Evolutionary conservation across 2,888 invertebrate species (phyloP).

Genomic region (Empis livida): DNA sequence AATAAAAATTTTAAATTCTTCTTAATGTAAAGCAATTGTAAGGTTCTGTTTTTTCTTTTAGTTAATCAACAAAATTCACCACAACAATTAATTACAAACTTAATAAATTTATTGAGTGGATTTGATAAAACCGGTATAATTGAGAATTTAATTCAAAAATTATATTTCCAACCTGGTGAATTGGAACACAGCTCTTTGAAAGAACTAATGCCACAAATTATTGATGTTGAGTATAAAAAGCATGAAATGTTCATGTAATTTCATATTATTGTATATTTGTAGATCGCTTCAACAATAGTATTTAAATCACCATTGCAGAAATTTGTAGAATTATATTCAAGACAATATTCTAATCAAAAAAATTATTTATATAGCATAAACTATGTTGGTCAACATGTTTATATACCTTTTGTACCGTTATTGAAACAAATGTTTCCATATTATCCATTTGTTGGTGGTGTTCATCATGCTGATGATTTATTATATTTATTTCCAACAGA

Average conservation of each 20-base stretch:
- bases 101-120: too few relatives aligned
- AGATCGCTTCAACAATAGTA: background rate
- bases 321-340: conserved; percentile 24
- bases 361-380: conserved; percentile 40
- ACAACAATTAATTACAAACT: too few relatives aligned
- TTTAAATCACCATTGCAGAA: conserved; percentile 37
- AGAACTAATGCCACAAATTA: conserved; percentile 35
- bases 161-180: conserved; percentile 30
- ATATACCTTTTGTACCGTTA: conserved; percentile 35
- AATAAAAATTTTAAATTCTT: too few relatives aligned
- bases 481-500: conserved; percentile 42
- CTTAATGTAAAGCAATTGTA: conserved; percentile 4
- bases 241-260: background rate
- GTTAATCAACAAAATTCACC: conserved; percentile 14
- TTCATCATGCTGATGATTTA: conserved; percentile 46
- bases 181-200: conserved; percentile 32
- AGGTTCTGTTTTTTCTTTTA: background rate
- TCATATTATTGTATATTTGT: conserved; percentile 12
- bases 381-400: conserved; percentile 33
- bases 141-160: conserved; percentile 30
- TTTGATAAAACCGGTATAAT: conserved; percentile 13
- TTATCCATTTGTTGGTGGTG: conserved; percentile 39
- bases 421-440: conserved; percentile 21
- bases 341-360: conserved; percentile 18
- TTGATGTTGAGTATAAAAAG: conserved; percentile 30